phyloP scores from a whole-genome alignment of 2,113 vertebrate species.

The Anoura caudifer region DNA sequence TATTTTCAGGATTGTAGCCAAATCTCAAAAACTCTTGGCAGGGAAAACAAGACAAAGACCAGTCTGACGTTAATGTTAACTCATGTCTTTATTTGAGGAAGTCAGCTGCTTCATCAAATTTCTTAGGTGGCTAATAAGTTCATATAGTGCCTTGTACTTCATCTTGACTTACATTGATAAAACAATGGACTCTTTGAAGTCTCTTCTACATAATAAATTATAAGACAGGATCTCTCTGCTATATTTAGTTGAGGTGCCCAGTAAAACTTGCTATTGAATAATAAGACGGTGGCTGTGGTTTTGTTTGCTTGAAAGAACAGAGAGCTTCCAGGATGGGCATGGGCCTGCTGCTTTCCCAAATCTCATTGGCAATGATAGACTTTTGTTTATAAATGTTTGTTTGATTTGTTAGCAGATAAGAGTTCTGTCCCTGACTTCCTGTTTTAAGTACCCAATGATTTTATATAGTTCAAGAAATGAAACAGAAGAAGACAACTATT shows the following conservation, averaged over 20 bases:
- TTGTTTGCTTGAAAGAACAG: slow-evolving; percentile 30
- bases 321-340: not conserved
- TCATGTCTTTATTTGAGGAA: not conserved
- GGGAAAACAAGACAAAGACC: not conserved
- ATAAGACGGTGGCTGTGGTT: not conserved
- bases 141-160: not conserved
- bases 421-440: not conserved
- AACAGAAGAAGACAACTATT: not conserved
- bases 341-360: not conserved
- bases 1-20: not conserved
- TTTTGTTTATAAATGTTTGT: not conserved
- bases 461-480: not conserved
- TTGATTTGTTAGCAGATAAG: slow-evolving; percentile 1
- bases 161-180: not conserved
- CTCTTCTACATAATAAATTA: not conserved
- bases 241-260: not conserved
- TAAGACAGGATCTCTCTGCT: not conserved
- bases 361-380: not conserved
- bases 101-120: not conserved
- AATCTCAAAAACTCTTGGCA: not conserved
- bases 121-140: not conserved
- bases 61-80: not conserved
- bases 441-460: slow-evolving; percentile 3
- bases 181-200: not conserved
- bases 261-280: not conserved